Evolutionary conservation across 2,888 invertebrate species (phyloP).

Genomic region (Caenorhabditis zanzibari): DNA sequence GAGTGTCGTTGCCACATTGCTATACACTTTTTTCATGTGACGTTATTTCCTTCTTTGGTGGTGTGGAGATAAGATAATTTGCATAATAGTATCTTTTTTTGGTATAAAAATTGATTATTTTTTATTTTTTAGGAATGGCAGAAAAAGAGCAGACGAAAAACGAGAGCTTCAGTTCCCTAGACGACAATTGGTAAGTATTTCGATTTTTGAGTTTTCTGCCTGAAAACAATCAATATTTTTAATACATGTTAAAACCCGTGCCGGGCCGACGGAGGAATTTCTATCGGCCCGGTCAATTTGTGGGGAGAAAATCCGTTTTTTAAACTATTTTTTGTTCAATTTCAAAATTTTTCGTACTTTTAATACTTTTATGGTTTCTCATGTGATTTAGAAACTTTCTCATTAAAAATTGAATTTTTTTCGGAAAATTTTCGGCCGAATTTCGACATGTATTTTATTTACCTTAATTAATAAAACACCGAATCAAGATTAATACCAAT

Average conservation of each 20-base stretch:
- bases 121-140: constrained; percentile 18
- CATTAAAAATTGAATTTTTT: too few species aligned
- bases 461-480: too few species aligned
- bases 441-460: too few species aligned
- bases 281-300: too few species aligned
- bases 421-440: too few species aligned
- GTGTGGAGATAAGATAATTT: not conserved
- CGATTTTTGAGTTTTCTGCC: not conserved
- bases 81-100: not conserved
- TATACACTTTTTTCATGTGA: constrained; percentile 2
- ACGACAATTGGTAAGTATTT: constrained; percentile 64
- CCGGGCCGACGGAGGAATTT: too few species aligned
- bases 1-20: constrained; percentile 21
- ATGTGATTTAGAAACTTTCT: too few species aligned
- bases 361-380: too few species aligned
- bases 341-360: too few species aligned
- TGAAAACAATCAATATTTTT: not conserved
- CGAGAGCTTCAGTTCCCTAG: constrained; percentile 61
- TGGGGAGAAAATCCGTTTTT: too few species aligned
- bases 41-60: not conserved
- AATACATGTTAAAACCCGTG: not conserved
- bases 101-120: not conserved
- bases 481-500: too few species aligned
- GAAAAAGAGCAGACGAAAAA: constrained; percentile 21
- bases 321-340: too few species aligned